Evolutionary conservation across 2,113 vertebrate species (phyloP), one percentile per base, ranked within the genome.

Genomic region (Ia io): DNA sequence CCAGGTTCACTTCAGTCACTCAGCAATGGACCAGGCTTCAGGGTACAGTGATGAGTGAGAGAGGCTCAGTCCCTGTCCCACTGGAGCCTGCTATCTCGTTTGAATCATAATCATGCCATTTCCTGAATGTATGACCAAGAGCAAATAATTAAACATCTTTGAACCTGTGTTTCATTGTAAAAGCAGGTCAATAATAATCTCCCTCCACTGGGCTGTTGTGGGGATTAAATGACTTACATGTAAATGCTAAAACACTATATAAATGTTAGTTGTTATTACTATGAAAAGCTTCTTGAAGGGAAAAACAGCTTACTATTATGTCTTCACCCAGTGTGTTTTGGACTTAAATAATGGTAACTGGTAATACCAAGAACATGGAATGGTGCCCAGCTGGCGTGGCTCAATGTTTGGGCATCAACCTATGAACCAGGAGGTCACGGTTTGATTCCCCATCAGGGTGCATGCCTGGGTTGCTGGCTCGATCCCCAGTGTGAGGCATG

Each of bases 151-250:
- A 67, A 90, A 77, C 44, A 40, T 59, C 53, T 93, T 76, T 69
- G 76, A 83, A 87, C 22, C 30, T 28, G 40, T 83, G 37, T 83
- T 77, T 89, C 69, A 67, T 87, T 95, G 85, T 63, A 56, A 92
- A 90, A 92, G 42, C 83, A 70, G 47, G 56, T 92, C 84, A 59
- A 3, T 85, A 85, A 78, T 59, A 93, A 71, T 80, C 40, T 18
- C 9, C 17, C 30, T 49, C 18, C 22, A 73, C 2, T 6, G 51
- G 73, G 12, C 56, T 83, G 2, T 83, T 51, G 6, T n/a, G 44
- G 51, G 28, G 37, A 73, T 92, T 73, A 84, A 59, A 30, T 74
- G 32, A 61, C 9, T 82, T 78, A 71, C 30, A 42, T 18, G 30
- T 44, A 91, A 80, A 70, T 77, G 85, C 59, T 91, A 59, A 77